phyloP scores from a whole-genome alignment of 2,113 vertebrate species.

The Paradoxurus hermaphroditus region DNA sequence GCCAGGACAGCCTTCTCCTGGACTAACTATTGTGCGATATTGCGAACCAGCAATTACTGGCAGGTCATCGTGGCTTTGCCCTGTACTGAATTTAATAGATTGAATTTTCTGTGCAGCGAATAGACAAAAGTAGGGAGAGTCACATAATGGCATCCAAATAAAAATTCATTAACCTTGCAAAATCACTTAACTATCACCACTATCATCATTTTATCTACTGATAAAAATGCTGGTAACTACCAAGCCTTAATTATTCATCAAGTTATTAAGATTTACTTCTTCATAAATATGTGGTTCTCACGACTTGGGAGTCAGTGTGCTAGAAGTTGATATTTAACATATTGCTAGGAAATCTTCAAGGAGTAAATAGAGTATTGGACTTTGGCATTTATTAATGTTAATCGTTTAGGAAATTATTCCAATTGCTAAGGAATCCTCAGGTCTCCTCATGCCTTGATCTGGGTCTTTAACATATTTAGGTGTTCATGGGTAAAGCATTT shows the following conservation, averaged over 20 bases:
- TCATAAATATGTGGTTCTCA: neutral
- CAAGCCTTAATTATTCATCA: constrained; percentile 14
- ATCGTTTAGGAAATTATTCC: neutral
- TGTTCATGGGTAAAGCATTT: neutral
- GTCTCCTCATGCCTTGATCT: neutral
- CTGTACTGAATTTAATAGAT: constrained; percentile 3
- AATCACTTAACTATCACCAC: neutral
- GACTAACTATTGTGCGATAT: neutral
- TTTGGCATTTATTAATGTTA: constrained; percentile 4
- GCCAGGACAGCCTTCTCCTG: neutral
- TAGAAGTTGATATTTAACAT: neutral
- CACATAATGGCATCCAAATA: constrained; percentile 40
- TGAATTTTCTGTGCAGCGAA: neutral
- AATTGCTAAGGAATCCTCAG: neutral
- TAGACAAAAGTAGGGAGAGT: neutral
- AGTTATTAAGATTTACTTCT: constrained; percentile 19
- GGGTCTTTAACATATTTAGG: neutral
- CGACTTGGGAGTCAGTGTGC: neutral
- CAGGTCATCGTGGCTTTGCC: constrained; percentile 1
- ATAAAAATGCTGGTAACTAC: constrained; percentile 18
- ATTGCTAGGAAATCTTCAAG: neutral
- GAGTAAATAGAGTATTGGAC: neutral
- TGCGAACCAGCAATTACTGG: constrained; percentile 29
- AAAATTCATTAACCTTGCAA: constrained; percentile 62
- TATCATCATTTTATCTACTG: too few species aligned